Percentiles rank a stretch among this genome's conserved stretches.
Conservation (phyloP, 2,797 vertebrate species). For the Epinephelus awoara region DNA sequence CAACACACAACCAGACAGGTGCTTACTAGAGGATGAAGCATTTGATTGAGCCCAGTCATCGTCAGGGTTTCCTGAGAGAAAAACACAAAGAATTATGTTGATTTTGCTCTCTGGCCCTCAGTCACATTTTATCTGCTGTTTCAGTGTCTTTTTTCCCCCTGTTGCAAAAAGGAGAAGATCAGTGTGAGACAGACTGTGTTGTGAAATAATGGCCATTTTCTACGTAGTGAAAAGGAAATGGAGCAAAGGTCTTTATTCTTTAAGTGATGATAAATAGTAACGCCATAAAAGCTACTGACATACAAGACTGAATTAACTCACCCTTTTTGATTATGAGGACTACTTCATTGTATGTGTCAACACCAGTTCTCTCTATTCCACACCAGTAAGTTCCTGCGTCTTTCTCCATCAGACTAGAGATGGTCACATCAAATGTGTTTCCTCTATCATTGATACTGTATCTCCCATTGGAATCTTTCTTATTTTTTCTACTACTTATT, state of each 20-base stretch:
- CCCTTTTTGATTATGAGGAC: slow-evolving; percentile 57
- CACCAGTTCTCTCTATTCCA: slow-evolving; percentile 24
- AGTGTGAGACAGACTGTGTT: background rate
- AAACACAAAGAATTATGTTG: background rate
- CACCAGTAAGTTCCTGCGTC: slow-evolving; percentile 76
- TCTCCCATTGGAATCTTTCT: background rate
- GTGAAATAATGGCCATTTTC: slow-evolving; percentile 9
- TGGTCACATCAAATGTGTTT: slow-evolving; percentile 69
- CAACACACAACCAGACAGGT: background rate
- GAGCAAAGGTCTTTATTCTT: background rate
- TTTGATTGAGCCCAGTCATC: rapidly evolving
- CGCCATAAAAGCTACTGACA: background rate
- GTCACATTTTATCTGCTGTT: background rate
- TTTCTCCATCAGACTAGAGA: slow-evolving; percentile 39
- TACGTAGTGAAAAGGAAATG: background rate
- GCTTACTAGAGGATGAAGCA: slow-evolving; percentile 22
- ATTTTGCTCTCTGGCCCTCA: background rate
- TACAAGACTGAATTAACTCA: slow-evolving; percentile 38
- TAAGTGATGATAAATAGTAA: background rate
- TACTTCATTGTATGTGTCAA: slow-evolving; percentile 51
- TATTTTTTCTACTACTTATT: background rate
- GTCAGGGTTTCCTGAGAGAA: background rate
- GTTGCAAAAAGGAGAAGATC: slow-evolving; percentile 4
- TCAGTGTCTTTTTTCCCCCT: background rate
- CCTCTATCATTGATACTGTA: slow-evolving; percentile 57